Conservation (phyloP, 2,113 vertebrate species). For the Xiphophorus couchianus region DNA sequence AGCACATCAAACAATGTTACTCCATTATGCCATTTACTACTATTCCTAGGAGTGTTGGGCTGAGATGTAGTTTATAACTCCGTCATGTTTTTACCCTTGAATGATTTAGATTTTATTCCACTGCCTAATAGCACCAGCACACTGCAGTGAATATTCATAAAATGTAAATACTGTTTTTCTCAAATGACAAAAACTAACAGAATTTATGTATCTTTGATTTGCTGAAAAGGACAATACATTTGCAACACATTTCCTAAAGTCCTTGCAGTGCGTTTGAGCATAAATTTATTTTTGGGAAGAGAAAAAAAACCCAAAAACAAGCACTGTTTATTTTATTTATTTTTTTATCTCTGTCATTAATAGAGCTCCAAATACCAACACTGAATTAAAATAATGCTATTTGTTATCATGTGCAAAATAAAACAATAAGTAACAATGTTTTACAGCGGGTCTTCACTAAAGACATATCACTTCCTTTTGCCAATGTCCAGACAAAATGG, state of each 20-base stretch:
- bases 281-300: background rate
- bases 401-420: background rate
- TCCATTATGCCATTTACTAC: too few species aligned
- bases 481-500: conserved; percentile 6
- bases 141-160: background rate
- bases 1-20: too few species aligned
- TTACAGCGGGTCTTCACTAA: background rate
- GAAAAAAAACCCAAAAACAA: background rate
- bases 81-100: background rate
- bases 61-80: background rate
- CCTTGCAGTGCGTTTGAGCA: background rate
- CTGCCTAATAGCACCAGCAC: background rate
- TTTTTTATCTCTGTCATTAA: background rate
- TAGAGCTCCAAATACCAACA: background rate
- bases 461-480: background rate
- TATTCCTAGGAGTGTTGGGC: too few species aligned
- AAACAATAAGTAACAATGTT: background rate
- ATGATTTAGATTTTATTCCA: background rate
- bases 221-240: background rate
- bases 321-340: background rate
- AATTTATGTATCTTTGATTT: background rate
- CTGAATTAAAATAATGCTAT: background rate
- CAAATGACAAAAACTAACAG: background rate
- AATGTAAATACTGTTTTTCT: background rate
- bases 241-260: background rate